These are phyloP conservation scores for Cardiocondyla obscurior DNA, from an alignment of 1,140 invertebrate species.

Conservation along the genomic window DNA sequence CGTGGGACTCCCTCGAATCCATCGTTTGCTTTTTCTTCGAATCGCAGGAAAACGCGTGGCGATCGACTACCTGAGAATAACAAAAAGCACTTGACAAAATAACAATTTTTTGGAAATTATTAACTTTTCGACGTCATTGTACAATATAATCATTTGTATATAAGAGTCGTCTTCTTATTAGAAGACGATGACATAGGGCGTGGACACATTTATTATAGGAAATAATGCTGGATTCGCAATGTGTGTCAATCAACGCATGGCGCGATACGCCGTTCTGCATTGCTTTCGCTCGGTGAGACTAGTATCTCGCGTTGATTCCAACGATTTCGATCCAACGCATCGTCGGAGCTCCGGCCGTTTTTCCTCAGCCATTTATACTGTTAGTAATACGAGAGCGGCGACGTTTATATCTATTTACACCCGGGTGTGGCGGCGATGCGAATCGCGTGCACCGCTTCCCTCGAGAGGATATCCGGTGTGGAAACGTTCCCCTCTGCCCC, in stretches of 20 bases:
- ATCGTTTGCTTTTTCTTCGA: conserved; percentile 1
- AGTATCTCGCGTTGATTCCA: conserved; percentile 20
- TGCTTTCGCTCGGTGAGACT: not conserved
- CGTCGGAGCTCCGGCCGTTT: not conserved
- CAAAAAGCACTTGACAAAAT: not conserved
- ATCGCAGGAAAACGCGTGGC: not conserved
- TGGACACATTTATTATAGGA: not conserved
- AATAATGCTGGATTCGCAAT: not conserved
- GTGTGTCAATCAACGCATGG: not conserved
- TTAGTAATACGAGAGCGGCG: conserved; percentile 46
- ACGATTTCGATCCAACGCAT: conserved; percentile 48
- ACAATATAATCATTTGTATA: not conserved
- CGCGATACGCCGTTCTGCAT: not conserved
- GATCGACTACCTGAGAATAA: not conserved
- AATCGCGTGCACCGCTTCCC: conserved; percentile 79
- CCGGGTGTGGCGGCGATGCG: conserved; percentile 69
- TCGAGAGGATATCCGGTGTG: conserved; percentile 82
- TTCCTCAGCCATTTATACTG: conserved; percentile 48
- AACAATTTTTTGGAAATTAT: conserved; percentile 1
- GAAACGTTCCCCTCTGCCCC: conserved; percentile 80
- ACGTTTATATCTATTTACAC: conserved; percentile 52
- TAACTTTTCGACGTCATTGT: not conserved
- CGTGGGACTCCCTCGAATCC: not conserved
- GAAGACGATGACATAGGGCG: not conserved
- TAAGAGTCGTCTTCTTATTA: not conserved